Percentiles rank a stretch among this genome's conserved stretches.
phyloP scores from a whole-genome alignment of 1,140 invertebrate species.

The Araneus ventricosus region DNA sequence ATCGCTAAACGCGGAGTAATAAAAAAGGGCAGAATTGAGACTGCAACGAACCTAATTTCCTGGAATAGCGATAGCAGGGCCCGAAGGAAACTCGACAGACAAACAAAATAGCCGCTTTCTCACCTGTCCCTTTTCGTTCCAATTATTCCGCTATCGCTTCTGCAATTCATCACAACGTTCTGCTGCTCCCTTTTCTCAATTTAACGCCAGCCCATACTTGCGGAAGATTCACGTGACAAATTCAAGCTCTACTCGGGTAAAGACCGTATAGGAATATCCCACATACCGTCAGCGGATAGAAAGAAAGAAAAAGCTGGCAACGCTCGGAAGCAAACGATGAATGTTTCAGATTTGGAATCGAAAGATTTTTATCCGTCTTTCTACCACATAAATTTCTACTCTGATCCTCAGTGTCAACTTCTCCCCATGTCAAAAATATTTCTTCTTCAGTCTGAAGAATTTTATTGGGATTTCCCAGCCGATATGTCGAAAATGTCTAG shows the following conservation, averaged over 20 bases:
- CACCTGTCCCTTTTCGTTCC: background rate
- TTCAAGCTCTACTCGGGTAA: too few species aligned
- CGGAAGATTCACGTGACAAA: background rate
- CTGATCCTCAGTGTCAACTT: background rate
- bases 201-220: background rate
- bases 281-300: too few species aligned
- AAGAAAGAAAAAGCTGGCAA: background rate
- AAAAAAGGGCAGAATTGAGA: background rate
- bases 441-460: background rate
- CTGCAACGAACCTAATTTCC: slow-evolving; percentile 46
- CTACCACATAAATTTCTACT: background rate
- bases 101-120: slow-evolving; percentile 16
- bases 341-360: background rate
- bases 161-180: background rate
- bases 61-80: slow-evolving; percentile 4
- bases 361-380: background rate
- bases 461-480: slow-evolving; percentile 4
- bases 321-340: background rate
- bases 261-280: background rate
- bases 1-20: background rate
- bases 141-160: slow-evolving; percentile 19
- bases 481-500: background rate
- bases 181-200: slow-evolving; percentile 21
- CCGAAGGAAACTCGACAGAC: slow-evolving; percentile 34
- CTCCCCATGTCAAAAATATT: background rate